Percentiles rank a stretch among this genome's conserved stretches.
phyloP scores from a whole-genome alignment of 2,113 vertebrate species.

The Engraulis encrasicolus region DNA sequence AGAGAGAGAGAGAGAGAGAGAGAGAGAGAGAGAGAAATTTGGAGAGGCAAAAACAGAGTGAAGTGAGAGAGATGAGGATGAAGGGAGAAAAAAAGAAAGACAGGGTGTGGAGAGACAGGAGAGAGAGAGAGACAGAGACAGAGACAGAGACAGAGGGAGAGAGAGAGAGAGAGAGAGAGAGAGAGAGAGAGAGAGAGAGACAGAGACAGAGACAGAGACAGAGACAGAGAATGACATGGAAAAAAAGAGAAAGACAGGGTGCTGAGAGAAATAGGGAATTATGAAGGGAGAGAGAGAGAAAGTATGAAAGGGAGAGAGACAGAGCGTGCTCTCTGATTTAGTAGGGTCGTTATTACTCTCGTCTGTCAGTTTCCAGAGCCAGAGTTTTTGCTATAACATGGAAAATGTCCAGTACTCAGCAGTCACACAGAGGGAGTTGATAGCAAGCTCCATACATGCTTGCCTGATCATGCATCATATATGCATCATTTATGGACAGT shows the following conservation, averaged over 20 bases:
- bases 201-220: background rate
- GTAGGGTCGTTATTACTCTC: background rate
- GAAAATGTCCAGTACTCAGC: background rate
- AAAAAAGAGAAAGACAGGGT: background rate
- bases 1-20: conserved; percentile 25
- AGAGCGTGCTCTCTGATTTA: background rate
- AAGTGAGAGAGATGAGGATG: background rate
- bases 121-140: conserved; percentile 3
- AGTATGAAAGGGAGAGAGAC: conserved; percentile 14
- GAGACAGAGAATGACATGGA: background rate
- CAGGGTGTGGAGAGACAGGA: background rate
- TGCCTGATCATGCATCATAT: background rate
- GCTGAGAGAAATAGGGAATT: background rate
- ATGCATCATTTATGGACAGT: too few relatives aligned
- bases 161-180: conserved; percentile 12
- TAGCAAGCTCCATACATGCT: background rate
- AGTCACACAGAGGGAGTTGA: background rate
- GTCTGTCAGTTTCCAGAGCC: background rate
- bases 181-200: conserved; percentile 16
- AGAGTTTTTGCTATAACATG: background rate
- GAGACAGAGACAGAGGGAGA: conserved; percentile 19
- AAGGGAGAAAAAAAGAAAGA: background rate
- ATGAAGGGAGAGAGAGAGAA: background rate
- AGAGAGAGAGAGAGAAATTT: background rate
- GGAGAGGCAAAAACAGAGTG: background rate